These are phyloP conservation scores for Sarcophaga rosellei DNA, from an alignment of 2,888 invertebrate species.

Conservation along the genomic window DNA sequence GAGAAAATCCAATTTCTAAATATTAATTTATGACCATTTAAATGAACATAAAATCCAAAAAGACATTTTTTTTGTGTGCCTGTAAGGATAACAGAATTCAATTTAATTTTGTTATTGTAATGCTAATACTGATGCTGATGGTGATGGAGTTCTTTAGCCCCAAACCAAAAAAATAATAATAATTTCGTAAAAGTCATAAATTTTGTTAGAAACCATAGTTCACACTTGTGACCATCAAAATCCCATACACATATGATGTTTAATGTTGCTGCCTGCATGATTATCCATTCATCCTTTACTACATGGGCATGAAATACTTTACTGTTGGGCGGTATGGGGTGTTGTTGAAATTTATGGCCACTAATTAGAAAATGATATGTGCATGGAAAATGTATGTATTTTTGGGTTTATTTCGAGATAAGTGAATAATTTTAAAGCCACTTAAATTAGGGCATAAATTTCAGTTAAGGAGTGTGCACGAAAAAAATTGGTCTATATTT, in stretches of 20 bases:
- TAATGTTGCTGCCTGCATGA: slow-evolving; percentile 26
- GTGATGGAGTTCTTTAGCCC: slow-evolving; percentile 7
- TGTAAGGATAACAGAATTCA: slow-evolving; percentile 70
- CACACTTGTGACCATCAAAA: slow-evolving; percentile 74
- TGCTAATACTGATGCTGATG: neutral
- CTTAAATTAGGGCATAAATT: too few species aligned
- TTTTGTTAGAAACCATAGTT: slow-evolving; percentile 72
- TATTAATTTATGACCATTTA: slow-evolving; percentile 68
- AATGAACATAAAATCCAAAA: slow-evolving; percentile 60
- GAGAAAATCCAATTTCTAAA: slow-evolving; percentile 33
- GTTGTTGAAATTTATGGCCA: slow-evolving; percentile 75
- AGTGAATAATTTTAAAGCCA: too few species aligned
- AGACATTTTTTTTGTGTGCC: slow-evolving; percentile 67
- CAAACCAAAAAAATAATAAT: slow-evolving; percentile 24
- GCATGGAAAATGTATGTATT: slow-evolving; percentile 54
- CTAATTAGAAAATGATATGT: slow-evolving; percentile 79
- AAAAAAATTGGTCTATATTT: too few species aligned
- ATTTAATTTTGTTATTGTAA: slow-evolving; percentile 76
- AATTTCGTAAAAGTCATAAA: slow-evolving; percentile 14
- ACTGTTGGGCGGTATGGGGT: slow-evolving; percentile 14
- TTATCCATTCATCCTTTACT: slow-evolving; percentile 54
- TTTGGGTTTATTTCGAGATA: too few species aligned
- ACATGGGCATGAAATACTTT: slow-evolving; percentile 29
- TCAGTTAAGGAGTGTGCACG: too few species aligned
- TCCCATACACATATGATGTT: slow-evolving; percentile 55